Evolutionary conservation across 2,113 vertebrate genomes (phyloP).

Genomic region (Formicarius rufipectus): DNA sequence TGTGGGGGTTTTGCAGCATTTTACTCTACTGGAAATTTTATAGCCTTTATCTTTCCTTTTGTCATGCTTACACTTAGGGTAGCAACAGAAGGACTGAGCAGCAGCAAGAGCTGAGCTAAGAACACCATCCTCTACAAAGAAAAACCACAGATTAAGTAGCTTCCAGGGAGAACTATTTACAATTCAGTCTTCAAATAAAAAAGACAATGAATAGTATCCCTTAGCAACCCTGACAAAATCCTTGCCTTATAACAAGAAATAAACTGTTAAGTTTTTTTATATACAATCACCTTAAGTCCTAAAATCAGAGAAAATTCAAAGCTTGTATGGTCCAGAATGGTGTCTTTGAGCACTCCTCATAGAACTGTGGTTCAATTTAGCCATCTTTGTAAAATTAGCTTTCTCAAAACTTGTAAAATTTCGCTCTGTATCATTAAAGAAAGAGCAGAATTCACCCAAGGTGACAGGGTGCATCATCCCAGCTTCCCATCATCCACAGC

Average conservation of each 20-base stretch:
- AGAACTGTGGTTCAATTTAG: not conserved
- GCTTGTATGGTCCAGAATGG: not conserved
- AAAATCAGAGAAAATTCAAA: conserved; percentile 25
- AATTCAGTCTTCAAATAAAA: conserved; percentile 35
- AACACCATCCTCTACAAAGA: conserved; percentile 7
- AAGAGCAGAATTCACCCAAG: not conserved
- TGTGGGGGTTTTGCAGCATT: not conserved
- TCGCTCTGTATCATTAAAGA: not conserved
- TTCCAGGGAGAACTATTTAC: conserved; percentile 41
- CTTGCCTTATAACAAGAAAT: conserved; percentile 17
- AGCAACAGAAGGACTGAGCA: conserved; percentile 8
- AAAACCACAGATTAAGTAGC: conserved; percentile 32
- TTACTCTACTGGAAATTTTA: not conserved
- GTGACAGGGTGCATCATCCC: not conserved
- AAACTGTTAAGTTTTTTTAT: conserved; percentile 17
- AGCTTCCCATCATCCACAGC: not conserved
- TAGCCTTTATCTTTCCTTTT: conserved; percentile 3
- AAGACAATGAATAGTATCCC: conserved; percentile 17
- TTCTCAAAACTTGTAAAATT: not conserved
- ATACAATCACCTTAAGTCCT: not conserved
- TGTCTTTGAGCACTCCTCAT: not conserved
- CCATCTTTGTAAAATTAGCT: not conserved
- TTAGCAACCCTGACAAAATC: conserved; percentile 46
- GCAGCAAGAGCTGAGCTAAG: conserved; percentile 2
- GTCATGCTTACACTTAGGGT: not conserved